Base-by-base conservation (phyloP, 2,113 vertebrate genomes). In the Guaruba guarouba region DNA sequence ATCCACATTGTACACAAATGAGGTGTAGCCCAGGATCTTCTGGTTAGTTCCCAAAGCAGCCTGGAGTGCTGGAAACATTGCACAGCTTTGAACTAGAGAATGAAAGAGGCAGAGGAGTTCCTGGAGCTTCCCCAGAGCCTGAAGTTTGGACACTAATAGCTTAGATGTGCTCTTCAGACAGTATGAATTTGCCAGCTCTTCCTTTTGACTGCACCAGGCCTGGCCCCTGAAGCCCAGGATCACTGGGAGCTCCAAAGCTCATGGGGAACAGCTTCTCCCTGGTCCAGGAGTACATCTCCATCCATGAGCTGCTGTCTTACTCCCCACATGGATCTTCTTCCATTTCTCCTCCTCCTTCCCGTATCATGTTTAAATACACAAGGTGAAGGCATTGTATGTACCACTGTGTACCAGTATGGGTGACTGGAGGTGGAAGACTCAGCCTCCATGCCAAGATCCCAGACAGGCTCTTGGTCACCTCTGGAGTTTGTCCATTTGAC, bases 221-320 rank as follows among this genome's bases (percentile, higher is more conserved):
- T 33, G 18, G 39, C 1, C 13, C 4, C n/a, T 75, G 43, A 23
- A 49, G 29, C 2, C 2, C 0, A 3, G 69, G 19, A 48, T 61
- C 63, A n/a, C 15, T 55, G 39, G 75, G 28, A 59, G 25, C 61
- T 79, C 46, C 84, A 71, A 46, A 39, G 55, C 35, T 44, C 0
- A 0, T 16, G 23, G 11, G 39, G 29, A 85, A 25, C 57, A 51
- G 63, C 71, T 83, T 17, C 43, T 76, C 13, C 41, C 22, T 0
- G 0, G 19, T 54, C 27, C 67, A 82, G 69, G 46, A 75, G 23
- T 15, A 43, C 25, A 35, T 43, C 18, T 70, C 43, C 39, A 18
- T 15, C 59, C 3, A 0, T 44, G 12, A 55, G 12, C 31, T 57
- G 63, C 3, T 62, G 35, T 41, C 43, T 23, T 12, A 23, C 49